These are phyloP conservation scores for Platyura marginata DNA, from an alignment of 1,140 invertebrate genomes.

Conservation along the genomic window DNA sequence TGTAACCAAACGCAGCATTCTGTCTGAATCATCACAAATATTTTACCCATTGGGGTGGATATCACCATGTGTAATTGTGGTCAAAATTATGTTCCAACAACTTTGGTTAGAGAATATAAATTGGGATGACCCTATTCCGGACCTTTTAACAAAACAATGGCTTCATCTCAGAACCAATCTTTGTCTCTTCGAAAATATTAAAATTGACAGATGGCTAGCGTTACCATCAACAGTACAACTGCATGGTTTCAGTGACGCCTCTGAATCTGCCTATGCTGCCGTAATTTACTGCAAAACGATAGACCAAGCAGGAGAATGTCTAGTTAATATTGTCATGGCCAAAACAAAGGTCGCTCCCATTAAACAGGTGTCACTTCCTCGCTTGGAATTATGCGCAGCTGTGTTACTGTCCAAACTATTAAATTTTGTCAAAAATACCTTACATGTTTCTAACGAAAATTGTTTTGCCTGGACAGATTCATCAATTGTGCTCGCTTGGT, in stretches of 20 bases:
- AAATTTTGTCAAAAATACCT: background rate
- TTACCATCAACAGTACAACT: conserved; percentile 2
- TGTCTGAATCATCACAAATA: conserved; percentile 1
- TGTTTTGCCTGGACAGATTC: conserved; percentile 13
- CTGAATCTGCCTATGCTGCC: conserved; percentile 13
- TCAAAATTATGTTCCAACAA: background rate
- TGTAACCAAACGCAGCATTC: background rate
- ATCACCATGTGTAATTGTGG: background rate
- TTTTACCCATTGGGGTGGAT: background rate
- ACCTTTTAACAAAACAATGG: conserved; percentile 7
- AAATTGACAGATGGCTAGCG: no score
- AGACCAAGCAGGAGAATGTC: background rate
- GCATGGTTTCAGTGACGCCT: conserved; percentile 20
- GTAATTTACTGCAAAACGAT: conserved; percentile 9
- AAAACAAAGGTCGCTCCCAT: conserved; percentile 19
- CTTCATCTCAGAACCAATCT: no score
- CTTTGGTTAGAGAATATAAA: conserved; percentile 7
- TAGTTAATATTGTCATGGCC: background rate
- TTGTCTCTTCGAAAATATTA: no score
- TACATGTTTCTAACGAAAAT: background rate
- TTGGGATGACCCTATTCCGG: conserved; percentile 16
- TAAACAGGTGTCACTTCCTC: conserved; percentile 15
- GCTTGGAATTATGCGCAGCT: conserved; percentile 15
- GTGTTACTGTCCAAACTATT: background rate
- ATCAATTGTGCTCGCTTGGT: conserved; percentile 14